Conservation (phyloP, 2,113 vertebrate species). For the Connochaetes taurinus region DNA sequence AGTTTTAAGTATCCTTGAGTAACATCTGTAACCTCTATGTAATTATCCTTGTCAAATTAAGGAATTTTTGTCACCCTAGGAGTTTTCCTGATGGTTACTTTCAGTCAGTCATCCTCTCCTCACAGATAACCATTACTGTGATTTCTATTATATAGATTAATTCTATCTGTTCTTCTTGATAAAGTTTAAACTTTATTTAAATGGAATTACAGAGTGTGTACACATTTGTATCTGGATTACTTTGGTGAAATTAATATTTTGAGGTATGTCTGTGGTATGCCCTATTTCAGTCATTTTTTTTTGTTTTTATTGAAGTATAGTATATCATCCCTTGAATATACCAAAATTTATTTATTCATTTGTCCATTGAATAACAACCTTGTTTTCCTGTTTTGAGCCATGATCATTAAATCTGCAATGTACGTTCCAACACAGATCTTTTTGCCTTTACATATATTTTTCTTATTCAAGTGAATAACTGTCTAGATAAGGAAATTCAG, state of each 20-base stretch:
- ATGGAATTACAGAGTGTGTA: not conserved
- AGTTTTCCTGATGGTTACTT: not conserved
- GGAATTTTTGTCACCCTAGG: not conserved
- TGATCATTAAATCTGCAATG: not conserved
- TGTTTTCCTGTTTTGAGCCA: not conserved
- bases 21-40: not conserved
- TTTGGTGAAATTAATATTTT: not conserved
- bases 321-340: not conserved
- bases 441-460: not conserved
- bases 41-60: not conserved
- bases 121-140: not conserved
- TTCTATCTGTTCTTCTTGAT: not conserved
- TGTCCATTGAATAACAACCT: not conserved
- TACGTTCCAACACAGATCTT: not conserved
- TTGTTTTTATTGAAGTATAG: not conserved
- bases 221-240: not conserved
- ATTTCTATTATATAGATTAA: not conserved
- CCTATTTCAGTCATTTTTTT: not conserved
- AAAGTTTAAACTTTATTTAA: not conserved
- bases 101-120: not conserved
- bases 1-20: not conserved
- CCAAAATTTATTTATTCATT: not conserved
- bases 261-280: not conserved
- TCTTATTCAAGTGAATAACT: not conserved
- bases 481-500: not conserved